A percentile compares a stretch with the other conserved stretches of the same genome.
Evolutionary conservation across 2,888 invertebrate species (phyloP).

Genomic region (Neoascia interrupta): DNA sequence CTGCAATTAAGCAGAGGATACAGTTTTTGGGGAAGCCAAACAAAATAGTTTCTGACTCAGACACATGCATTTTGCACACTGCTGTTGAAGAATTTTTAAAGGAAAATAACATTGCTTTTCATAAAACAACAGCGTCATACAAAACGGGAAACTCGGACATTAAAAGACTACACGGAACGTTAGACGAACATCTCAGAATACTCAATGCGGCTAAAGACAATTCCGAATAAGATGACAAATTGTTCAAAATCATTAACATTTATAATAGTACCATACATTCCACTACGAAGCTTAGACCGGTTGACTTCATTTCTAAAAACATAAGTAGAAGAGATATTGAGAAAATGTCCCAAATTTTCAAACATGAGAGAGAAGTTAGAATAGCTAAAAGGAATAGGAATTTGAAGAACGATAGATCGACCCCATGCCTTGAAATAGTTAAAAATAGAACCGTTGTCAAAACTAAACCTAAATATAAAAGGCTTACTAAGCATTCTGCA

Average conservation of each 20-base stretch:
- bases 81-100: background rate
- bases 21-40: slow-evolving; percentile 7
- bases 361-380: background rate
- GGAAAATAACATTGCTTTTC: slow-evolving; percentile 1
- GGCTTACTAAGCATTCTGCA: background rate
- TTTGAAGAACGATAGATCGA: background rate
- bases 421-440: background rate
- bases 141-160: slow-evolving; percentile 14
- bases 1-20: slow-evolving; percentile 6
- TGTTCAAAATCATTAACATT: background rate
- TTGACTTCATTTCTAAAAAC: background rate
- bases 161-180: background rate
- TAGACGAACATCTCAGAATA: background rate
- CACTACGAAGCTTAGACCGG: background rate
- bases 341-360: background rate
- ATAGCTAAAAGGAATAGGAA: too few species aligned
- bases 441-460: background rate
- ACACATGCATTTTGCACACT: background rate
- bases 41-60: background rate
- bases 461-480: background rate
- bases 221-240: background rate
- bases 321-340: background rate
- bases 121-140: slow-evolving; percentile 2
- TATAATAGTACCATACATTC: background rate
- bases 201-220: background rate